Evolutionary conservation across 2,888 invertebrate species (phyloP), one percentile per base, ranked within the genome.

Genomic region (Xanthorhoe spadicearia): DNA sequence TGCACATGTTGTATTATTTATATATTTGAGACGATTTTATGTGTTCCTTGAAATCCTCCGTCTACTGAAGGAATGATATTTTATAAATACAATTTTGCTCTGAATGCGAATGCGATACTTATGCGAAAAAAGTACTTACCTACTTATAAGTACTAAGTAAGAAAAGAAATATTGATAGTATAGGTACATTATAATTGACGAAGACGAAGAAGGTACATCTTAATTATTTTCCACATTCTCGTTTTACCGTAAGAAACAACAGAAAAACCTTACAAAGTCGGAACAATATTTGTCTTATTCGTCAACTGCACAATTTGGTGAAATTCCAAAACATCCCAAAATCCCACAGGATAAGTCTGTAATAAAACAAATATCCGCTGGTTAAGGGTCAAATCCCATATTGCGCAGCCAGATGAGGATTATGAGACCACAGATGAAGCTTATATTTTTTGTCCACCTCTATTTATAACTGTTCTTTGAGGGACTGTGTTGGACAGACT

Each of bases 341-440:
- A 80, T 86, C 83, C 82, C 85, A 86, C 85, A 88, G 89, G 88
- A 88, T 88, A 85, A 86, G 83, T 80, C 75, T 73, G 77, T 80
- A 84, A 89, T 88, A 89, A 90, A 88, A 91, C 83, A 92, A 92
- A 92, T 92, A 93, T 89, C 90, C 92, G 88, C 75, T 79, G 87
- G 88, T 82, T 87, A 81, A 84, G 86, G 92, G 93, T 92, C 92
- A 92, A 87, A 91, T 81, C 86, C 92, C 93, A 92, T 89, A 90
- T 91, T 92, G 91, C 89, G 89, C 85, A 87, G 81, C 92, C 92
- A 90, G 81, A 83, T 90, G 92, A 88, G 70, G 68, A 73, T 72
- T 54, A 66, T 72, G 77, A 73, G 72, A 73, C 38, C 38, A 43
- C 92, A 90, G 81, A 83, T 90, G 92, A 88, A 71, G 68, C 73